Evolutionary conservation across 1,140 invertebrate species (phyloP).

Genomic region (Palaemon carinicauda): DNA sequence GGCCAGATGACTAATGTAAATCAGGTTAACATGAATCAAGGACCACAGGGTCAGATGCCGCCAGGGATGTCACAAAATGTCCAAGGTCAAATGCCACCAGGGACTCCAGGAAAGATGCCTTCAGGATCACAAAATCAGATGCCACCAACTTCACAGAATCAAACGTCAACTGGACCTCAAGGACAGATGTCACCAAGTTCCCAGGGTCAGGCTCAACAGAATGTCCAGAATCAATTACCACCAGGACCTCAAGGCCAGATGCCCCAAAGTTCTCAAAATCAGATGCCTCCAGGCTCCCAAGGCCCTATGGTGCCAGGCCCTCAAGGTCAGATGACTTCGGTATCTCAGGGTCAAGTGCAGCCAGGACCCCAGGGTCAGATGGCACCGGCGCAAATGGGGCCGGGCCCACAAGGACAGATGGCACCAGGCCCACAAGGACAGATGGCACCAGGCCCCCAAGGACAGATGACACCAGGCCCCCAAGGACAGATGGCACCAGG

Average conservation of each 20-base stretch:
- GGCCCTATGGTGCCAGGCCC: neutral
- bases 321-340: neutral
- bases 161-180: neutral
- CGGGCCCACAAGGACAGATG: constrained; percentile 7
- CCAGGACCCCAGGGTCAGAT: neutral
- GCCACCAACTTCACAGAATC: neutral
- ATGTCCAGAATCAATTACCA: neutral
- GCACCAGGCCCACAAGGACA: neutral
- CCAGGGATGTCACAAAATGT: neutral
- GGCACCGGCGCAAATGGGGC: neutral
- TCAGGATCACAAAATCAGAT: neutral
- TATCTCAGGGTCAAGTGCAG: neutral
- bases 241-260: neutral
- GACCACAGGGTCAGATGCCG: neutral
- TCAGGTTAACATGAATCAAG: constrained; percentile 5
- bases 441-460: neutral
- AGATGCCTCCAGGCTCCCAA: neutral
- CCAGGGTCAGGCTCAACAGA: constrained; percentile 2
- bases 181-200: neutral
- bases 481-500: constrained; percentile 24
- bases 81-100: neutral
- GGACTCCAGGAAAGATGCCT: neutral
- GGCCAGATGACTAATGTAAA: neutral
- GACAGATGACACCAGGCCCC: neutral
- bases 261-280: neutral